Base-by-base conservation (phyloP, 2,113 vertebrate species). In the Coryphaenoides rupestris region DNA sequence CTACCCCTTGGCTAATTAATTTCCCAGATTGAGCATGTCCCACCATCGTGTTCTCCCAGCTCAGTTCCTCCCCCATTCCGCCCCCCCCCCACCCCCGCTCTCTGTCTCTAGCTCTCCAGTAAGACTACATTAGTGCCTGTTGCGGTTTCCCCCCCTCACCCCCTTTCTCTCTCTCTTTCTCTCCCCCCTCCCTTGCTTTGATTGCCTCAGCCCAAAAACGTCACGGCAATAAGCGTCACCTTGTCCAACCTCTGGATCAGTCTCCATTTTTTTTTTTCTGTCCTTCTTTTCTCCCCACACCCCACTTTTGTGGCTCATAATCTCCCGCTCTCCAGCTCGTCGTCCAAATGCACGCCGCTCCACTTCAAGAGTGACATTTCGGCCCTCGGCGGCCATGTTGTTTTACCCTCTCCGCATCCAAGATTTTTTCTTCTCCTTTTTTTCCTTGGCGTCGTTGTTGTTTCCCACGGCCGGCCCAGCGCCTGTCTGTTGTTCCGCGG, bases 11-110 rank as follows among this genome's bases (percentile, higher is more conserved):
- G 70, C 66, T 85, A 85, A 85, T 86, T 82, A 75, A 80, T 87
- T 80, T 83, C 76, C 84, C 70, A 79, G 74, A 75, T 85, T 60
- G 68, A 85, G 74, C 74, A 68, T 84, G 80, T 86, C 76, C 83
- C 76, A 61, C 79, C 76, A 80, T 76, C 79, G 72, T 80, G 67
- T 65, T 74, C 70, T 62, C 70, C 79, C n/a, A n/a, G n/a, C n/a
- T n/a, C n/a, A n/a, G n/a, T n/a, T n/a, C n/a, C n/a, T n/a, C n/a
- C n/a, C n/a, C n/a, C n/a, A n/a, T n/a, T n/a, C n/a, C n/a, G n/a
- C n/a, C n/a, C n/a, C 14, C 74, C 66, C 69, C 80, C 78, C 82
- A 77, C 86, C 82, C 84, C 73, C 73, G 76, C 73, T 72, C 65
- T 68, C 56, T 66, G 53, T 78, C 66, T 73, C 56, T 46, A 71